Evolutionary conservation across 2,888 invertebrate species (phyloP), one percentile per base, ranked within the genome.

Genomic region (Drosophila austrosaltans): DNA sequence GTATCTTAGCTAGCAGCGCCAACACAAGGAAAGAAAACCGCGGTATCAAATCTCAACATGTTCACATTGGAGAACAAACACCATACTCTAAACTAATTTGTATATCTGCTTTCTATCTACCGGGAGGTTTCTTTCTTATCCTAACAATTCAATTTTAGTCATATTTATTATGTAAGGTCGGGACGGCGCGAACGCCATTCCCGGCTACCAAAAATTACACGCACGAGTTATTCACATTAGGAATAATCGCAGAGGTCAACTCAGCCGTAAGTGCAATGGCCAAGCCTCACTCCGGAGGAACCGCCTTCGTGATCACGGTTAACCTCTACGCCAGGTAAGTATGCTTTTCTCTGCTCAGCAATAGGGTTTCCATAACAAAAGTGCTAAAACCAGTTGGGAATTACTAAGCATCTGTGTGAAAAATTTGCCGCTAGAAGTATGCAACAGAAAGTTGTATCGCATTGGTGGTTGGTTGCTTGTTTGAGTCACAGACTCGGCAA

Each of bases 201-300:
- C 94, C 94, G 94, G 94, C 94, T 94, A 94, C 93, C 94, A 94
- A 94, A 94, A 94, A 94, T 94, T 94, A 91, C 93, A 16, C 94
- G 94, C 94, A 94, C 95, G 95, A 95, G 94, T 94, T 94, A 94
- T 93, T 94, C 95, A 93, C 94, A 94, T 95, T 95, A 94, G 95
- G 94, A 94, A 93, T 94, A 95, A 94, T 95, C 95, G 95, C 95
- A 95, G 94, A 94, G 94, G 94, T 95, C 95, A 95, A 94, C 95
- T 94, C 94, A 93, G 93, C 93, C 95, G 90, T 93, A 22, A 1
- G 95, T 95, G 95, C 95, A 95, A 95, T 91, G 91, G 73, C 82
- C 86, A 82, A 87, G 90, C 81, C 91, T 91, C 91, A 77, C 91
- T 87, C 90, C 85, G 91, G 90, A 88, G 91, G 89, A 91, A 91